Base-by-base conservation (phyloP, 1,140 invertebrate species). In the Zaprionus africanus region DNA sequence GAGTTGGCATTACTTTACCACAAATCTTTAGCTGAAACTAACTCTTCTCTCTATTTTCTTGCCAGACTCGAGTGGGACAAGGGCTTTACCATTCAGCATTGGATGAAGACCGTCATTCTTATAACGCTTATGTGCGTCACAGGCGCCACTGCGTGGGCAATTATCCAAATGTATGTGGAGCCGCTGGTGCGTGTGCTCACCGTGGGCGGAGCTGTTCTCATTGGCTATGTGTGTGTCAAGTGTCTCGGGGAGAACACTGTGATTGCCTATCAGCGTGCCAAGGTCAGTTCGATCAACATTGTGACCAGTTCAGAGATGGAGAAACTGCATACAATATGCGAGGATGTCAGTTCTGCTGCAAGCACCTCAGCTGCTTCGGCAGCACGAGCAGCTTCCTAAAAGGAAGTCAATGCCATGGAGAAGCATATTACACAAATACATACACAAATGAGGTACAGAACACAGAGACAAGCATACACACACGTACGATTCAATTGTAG, bases 241-340 rank as follows among this genome's bases (percentile, higher is more conserved):
- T 97, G 97, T 92, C 94, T 98, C 46, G 96, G 97, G 59, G 95
- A 97, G 82, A 97, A 97, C 90, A 97, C 97, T 1, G 95, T 97
- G 11, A 95, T 96, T 46, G 97, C 97, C 12, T 98, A 97, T 93
- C 97, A 98, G 82, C 94, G 97, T 36, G 97, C 97, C 65, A 97
- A 97, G 93, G 97, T 98, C 13, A 97, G 96, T 9, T 96, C 97
- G 1, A 94, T 98, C n/a, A 96, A 96, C 81, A 98, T 98, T 79
- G 94, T 97, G 19, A 90, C 91, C 49, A 92, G 81, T 56, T 82
- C 86, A 2, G 90, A 92, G 54, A 91, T 91, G 87, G 91, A 91
- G 56, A 92, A 92, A 58, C 70, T 93, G 34, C 90, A 92, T 41
- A 92, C 92, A 34, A 92, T 92, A 46, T 92, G 92, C 71, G 90